Base-by-base conservation (phyloP, 2,113 vertebrate genomes). In the Mesocricetus auratus region DNA sequence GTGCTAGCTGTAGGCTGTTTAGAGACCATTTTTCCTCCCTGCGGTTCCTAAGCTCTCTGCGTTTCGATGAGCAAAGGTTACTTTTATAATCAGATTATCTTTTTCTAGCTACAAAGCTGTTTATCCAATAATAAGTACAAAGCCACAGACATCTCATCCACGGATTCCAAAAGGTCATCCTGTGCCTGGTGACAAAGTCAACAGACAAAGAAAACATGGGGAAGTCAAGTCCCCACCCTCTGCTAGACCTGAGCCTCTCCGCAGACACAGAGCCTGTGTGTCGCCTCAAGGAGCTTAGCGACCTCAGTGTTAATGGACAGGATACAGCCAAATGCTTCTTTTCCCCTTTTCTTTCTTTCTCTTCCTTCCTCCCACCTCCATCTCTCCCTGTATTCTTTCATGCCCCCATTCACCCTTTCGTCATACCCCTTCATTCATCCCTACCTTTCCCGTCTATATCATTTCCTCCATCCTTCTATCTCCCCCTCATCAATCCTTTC, bases 201-300 rank as follows among this genome's bases (percentile, higher is more conserved):
- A 1, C 2, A 12, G 50, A 39, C n/a, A 3, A 2, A 81, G 82
- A 42, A 66, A 66, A 73, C 45, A 1, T 0, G 7, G 31, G 69
- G 33, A 26, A 26, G 12, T 0, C 7, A 15, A 1, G 71, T 4
- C 33, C n/a, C 45, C 24, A 31, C 62, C 12, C 0, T 4, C 68
- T n/a, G 39, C 17, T 66, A 26, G n/a, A 60, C 39, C 10, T 9
- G 1, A 45, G 60, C 42, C 33, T 24, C 29, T 60, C 75, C 89
- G n/a, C 11, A 19, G 89, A 60, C 62, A 71, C 29, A 45, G 56
- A 60, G 90, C 81, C 36, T 75, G 19, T 0, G 29, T n/a, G 83
- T 31, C 73, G 39, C 73, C 36, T 68, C n/a, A 13, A n/a, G 75
- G 60, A 71, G 50, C 29, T 31, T 21, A 58, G 62, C 69, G 47